phyloP scores from a whole-genome alignment of 1,140 invertebrate genomes.

The Pygmarrhopalites habei region DNA sequence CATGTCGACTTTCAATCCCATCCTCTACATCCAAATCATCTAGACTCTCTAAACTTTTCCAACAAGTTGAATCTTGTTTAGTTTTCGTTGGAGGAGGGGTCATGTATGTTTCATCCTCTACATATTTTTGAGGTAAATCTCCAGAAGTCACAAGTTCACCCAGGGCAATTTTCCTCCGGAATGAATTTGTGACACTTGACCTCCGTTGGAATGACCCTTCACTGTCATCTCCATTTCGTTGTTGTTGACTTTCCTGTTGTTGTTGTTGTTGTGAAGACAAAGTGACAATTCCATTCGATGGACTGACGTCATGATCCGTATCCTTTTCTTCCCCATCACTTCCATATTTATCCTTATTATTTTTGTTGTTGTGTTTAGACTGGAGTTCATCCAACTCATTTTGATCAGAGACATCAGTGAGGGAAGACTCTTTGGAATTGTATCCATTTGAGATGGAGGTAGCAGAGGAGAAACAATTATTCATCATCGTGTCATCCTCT shows the following conservation, averaged over 20 bases:
- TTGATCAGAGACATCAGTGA: slow-evolving; percentile 17
- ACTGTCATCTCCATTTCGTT: too few species aligned
- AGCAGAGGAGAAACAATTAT: slow-evolving; percentile 9
- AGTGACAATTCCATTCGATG: not conserved
- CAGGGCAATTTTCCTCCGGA: slow-evolving; percentile 24
- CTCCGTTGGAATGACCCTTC: slow-evolving; percentile 5
- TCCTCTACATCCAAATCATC: slow-evolving; percentile 36
- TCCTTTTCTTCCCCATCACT: not conserved
- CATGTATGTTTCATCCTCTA: not conserved
- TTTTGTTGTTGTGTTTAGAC: slow-evolving; percentile 7
- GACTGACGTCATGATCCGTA: not conserved
- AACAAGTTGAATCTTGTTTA: not conserved
- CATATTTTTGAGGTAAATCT: slow-evolving; percentile 15
- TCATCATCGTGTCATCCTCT: not conserved
- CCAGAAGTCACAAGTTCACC: slow-evolving; percentile 1
- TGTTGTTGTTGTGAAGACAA: not conserved
- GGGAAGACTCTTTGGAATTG: slow-evolving; percentile 28
- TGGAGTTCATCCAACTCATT: slow-evolving; percentile 15
- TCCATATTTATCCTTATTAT: slow-evolving; percentile 16
- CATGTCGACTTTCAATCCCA: slow-evolving; percentile 28
- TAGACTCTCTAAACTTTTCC: slow-evolving; percentile 27
- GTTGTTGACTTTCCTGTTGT: too few species aligned
- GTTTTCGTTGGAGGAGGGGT: not conserved
- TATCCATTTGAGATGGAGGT: slow-evolving; percentile 32
- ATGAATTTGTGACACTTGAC: slow-evolving; percentile 12